phyloP scores from a whole-genome alignment of 2,888 invertebrate species.

The Endomychus coccineus region DNA sequence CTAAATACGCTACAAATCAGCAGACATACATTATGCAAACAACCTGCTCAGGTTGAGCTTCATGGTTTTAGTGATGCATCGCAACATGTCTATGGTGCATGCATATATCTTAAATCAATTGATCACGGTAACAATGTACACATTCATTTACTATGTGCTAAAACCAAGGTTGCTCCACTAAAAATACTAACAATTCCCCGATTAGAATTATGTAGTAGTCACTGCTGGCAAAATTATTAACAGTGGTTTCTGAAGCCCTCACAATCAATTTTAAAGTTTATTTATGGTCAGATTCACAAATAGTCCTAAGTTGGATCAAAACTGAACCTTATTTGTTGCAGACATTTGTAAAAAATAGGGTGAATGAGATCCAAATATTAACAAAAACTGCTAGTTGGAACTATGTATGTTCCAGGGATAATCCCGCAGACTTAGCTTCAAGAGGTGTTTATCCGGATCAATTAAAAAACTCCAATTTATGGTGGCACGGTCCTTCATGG shows the following conservation, averaged over 20 bases:
- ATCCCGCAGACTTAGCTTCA: constrained; percentile 12
- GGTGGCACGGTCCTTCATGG: constrained; percentile 14
- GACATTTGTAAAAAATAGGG: constrained; percentile 13
- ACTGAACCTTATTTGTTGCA: constrained; percentile 9
- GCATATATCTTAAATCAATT: no score
- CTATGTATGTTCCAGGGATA: constrained; percentile 13
- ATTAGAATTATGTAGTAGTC: constrained; percentile 22
- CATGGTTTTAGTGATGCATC: no score
- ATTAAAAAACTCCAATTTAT: constrained; percentile 5
- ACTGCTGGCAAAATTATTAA: constrained; percentile 12
- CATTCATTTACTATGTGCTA: constrained; percentile 16
- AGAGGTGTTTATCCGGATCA: constrained; percentile 7
- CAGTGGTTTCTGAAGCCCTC: constrained; percentile 5
- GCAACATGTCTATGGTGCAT: no score
- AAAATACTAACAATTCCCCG: constrained; percentile 20
- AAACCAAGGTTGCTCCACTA: constrained; percentile 22
- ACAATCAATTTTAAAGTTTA: constrained; percentile 2
- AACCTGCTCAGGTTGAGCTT: no score
- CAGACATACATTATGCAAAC: no score
- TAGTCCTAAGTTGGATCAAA: constrained; percentile 14
- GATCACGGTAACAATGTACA: no score
- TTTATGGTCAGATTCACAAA: constrained; percentile 17
- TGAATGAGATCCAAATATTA: constrained; percentile 11
- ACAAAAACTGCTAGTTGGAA: constrained; percentile 11
- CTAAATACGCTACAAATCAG: no score